Conservation (phyloP, 2,888 invertebrate species). For the Chalcosyrphus nemorum region DNA sequence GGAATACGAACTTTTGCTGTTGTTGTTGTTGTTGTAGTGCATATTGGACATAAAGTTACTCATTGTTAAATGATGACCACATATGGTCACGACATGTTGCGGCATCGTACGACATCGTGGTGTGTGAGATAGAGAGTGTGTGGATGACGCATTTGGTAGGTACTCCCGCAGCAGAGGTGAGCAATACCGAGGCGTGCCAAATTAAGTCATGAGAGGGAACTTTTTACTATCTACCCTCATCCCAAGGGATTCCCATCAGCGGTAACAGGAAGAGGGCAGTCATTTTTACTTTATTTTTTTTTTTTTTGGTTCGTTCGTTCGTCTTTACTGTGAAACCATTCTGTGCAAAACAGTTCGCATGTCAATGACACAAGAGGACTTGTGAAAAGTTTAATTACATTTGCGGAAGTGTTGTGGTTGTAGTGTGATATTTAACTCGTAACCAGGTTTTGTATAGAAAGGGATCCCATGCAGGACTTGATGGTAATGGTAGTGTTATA, state of each 20-base stretch:
- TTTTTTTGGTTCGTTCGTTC: background rate
- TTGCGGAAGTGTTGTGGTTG: constrained; percentile 67
- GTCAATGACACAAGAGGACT: constrained; percentile 72
- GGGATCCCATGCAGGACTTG: background rate
- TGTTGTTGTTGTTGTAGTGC: background rate
- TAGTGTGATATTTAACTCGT: constrained; percentile 68
- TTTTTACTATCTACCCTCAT: constrained; percentile 30
- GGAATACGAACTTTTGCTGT: background rate
- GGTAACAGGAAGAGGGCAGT: background rate
- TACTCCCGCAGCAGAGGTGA: constrained; percentile 57
- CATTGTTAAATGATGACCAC: constrained; percentile 50
- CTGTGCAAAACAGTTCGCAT: constrained; percentile 57
- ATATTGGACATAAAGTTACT: constrained; percentile 19
- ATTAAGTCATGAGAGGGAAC: constrained; percentile 62
- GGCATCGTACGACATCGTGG: constrained; percentile 9
- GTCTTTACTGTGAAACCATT: constrained; percentile 22
- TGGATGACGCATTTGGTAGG: constrained; percentile 57
- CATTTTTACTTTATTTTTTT: background rate
- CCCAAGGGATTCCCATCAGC: background rate
- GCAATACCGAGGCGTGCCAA: constrained; percentile 68
- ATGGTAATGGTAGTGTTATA: background rate
- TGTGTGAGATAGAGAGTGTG: background rate
- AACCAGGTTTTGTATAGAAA: constrained; percentile 20
- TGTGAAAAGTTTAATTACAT: constrained; percentile 72
- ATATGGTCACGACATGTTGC: constrained; percentile 48